Evolutionary conservation across 2,888 invertebrate genomes (phyloP).

Genomic region (Steromphala cineraria): DNA sequence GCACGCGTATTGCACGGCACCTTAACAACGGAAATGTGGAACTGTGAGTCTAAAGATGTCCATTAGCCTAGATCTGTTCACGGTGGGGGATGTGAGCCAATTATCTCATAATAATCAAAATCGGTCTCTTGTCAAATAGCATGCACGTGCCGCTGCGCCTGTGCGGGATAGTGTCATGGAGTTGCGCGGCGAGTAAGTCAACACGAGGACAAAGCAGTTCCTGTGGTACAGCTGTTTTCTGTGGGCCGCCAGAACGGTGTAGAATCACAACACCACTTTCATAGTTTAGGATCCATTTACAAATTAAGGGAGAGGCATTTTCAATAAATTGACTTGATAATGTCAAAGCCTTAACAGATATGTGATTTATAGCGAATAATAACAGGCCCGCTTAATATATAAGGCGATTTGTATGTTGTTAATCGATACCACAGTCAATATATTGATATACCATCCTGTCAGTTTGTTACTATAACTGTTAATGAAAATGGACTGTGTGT

Average conservation of each 20-base stretch:
- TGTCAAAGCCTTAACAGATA: too few relatives aligned
- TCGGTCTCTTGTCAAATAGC: constrained; percentile 9
- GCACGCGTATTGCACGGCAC: not conserved
- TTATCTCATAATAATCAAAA: constrained; percentile 21
- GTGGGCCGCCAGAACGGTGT: not conserved
- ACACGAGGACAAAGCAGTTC: not conserved
- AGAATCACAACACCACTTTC: not conserved
- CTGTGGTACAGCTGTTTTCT: not conserved
- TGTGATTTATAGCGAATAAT: too few relatives aligned
- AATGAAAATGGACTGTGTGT: too few relatives aligned
- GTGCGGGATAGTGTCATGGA: not conserved
- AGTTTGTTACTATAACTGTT: too few relatives aligned
- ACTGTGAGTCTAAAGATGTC: not conserved
- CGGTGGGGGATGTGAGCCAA: not conserved
- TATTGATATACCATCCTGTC: too few relatives aligned
- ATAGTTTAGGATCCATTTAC: not conserved
- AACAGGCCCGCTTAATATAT: too few relatives aligned
- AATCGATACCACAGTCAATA: too few relatives aligned
- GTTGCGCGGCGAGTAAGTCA: not conserved
- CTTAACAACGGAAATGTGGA: not conserved
- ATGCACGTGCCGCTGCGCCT: not conserved
- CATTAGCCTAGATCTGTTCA: not conserved
- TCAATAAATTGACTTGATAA: not conserved
- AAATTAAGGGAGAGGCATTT: not conserved
- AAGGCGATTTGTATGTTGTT: too few relatives aligned